Percentiles rank a stretch among this genome's conserved stretches.
Conservation (phyloP, 37 sponge, comb jelly and placozoan genomes). For the Spongilla lacustris region DNA sequence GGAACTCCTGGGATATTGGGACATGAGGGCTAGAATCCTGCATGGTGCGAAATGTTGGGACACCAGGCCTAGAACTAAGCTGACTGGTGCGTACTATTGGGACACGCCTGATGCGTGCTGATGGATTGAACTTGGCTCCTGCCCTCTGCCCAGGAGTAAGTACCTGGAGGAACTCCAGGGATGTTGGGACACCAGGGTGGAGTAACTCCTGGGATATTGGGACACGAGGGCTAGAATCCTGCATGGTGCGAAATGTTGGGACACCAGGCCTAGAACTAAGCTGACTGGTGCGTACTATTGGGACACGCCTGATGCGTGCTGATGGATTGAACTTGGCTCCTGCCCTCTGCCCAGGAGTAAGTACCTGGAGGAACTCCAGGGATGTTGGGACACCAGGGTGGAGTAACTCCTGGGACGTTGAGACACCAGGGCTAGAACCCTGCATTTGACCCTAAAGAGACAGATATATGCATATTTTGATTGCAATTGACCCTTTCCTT, state of each 20-base stretch:
- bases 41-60: no score
- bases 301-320: constrained; percentile 75
- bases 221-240: constrained; percentile 6
- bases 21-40: no score
- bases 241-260: no score
- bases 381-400: constrained; percentile 39
- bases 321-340: constrained; percentile 60
- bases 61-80: no score
- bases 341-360: neutral
- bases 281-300: no score
- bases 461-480: constrained; percentile 3
- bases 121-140: constrained; percentile 59
- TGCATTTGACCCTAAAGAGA: no score
- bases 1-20: constrained; percentile 8
- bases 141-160: neutral
- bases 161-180: neutral
- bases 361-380: neutral
- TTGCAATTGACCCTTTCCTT: no score
- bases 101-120: constrained; percentile 73
- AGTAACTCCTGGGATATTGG: constrained; percentile 58
- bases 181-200: neutral
- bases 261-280: no score
- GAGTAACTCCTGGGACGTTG: constrained; percentile 68
- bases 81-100: no score
- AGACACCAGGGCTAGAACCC: neutral